Evolutionary conservation across 1,140 invertebrate species (phyloP).

Genomic region (Drosophila ohnishii): DNA sequence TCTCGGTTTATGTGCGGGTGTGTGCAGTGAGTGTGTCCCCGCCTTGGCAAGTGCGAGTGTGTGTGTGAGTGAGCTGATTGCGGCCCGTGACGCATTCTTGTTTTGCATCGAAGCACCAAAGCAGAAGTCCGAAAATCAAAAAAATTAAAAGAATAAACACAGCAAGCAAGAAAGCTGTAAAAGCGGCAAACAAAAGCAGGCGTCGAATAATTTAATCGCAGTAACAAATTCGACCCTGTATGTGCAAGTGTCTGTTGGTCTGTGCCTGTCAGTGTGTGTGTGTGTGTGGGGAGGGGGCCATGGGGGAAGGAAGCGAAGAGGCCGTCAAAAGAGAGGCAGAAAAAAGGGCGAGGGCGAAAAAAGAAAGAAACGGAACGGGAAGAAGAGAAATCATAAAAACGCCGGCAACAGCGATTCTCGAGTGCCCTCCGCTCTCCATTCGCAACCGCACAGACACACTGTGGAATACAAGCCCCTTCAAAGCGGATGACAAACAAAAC

Average conservation of each 20-base stretch:
- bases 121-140: constrained; percentile 32
- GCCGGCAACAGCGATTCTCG: constrained; percentile 72
- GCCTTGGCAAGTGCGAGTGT: constrained; percentile 32
- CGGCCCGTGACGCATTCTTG: constrained; percentile 75
- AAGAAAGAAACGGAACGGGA: constrained; percentile 33
- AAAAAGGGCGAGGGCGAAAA: constrained; percentile 69
- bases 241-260: constrained; percentile 51
- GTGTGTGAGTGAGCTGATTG: constrained; percentile 34
- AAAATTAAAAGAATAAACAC: constrained; percentile 35
- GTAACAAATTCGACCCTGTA: constrained; percentile 36
- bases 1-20: constrained; percentile 34
- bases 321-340: constrained; percentile 32
- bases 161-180: constrained; percentile 27
- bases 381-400: constrained; percentile 65
- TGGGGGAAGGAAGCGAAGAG: constrained; percentile 49
- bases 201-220: constrained; percentile 4
- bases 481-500: constrained; percentile 55
- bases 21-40: constrained; percentile 21
- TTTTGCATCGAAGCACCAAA: constrained; percentile 66
- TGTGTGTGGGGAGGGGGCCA: constrained; percentile 12
- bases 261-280: constrained; percentile 33
- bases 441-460: constrained; percentile 8
- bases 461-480: constrained; percentile 23
- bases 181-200: constrained; percentile 30
- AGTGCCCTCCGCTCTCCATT: constrained; percentile 54